Conservation (phyloP, 2,888 invertebrate species). For the Scaptomyza reducta region DNA sequence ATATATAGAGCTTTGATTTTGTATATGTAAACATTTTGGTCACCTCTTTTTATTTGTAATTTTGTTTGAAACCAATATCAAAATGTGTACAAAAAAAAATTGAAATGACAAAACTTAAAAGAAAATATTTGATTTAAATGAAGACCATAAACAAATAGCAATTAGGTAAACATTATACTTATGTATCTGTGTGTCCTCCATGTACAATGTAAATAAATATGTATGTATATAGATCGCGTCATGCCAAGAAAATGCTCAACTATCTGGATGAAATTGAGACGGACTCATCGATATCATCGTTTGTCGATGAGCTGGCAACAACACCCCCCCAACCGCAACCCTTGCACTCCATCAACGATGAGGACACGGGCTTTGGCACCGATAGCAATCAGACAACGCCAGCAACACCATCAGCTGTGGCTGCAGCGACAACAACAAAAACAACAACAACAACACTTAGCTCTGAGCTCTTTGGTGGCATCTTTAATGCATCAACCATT, state of each 20-base stretch:
- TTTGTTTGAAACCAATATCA: neutral
- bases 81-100: conserved; percentile 12
- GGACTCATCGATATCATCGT: conserved; percentile 32
- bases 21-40: neutral
- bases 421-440: neutral
- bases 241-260: conserved; percentile 69
- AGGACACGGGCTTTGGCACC: conserved; percentile 68
- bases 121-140: neutral
- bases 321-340: neutral
- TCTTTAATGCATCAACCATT: conserved; percentile 43
- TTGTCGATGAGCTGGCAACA: conserved; percentile 32
- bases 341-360: conserved; percentile 38
- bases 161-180: neutral
- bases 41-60: neutral
- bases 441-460: conserved; percentile 17
- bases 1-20: neutral
- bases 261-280: conserved; percentile 61
- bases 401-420: conserved; percentile 13
- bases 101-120: neutral
- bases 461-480: conserved; percentile 57
- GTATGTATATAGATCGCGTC: conserved; percentile 72
- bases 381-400: conserved; percentile 46
- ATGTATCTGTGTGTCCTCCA: conserved; percentile 31
- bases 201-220: conserved; percentile 36
- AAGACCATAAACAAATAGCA: neutral